A percentile compares a stretch with the other conserved stretches of the same genome.
phyloP scores from a whole-genome alignment of 2,888 invertebrate species.

The Drosophila testacea region DNA sequence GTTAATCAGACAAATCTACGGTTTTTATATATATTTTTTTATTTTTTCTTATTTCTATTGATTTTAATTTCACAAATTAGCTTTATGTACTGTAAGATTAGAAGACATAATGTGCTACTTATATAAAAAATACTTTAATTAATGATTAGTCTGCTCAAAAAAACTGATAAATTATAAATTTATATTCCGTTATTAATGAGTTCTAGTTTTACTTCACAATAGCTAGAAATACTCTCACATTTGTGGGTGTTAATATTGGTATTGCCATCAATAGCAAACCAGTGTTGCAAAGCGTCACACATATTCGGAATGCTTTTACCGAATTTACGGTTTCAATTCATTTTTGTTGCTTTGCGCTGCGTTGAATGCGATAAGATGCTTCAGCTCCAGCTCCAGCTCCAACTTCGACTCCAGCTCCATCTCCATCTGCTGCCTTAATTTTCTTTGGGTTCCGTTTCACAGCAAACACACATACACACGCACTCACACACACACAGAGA shows the following conservation, averaged over 20 bases:
- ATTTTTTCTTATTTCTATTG: too few relatives aligned
- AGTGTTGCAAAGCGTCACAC: conserved; percentile 7
- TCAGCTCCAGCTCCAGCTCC: background rate
- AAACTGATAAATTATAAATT: too few relatives aligned
- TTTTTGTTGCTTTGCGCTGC: conserved; percentile 38
- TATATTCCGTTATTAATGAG: too few relatives aligned
- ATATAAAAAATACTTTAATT: background rate
- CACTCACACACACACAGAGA: conserved; percentile 3
- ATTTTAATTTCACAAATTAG: too few relatives aligned
- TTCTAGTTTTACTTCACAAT: too few relatives aligned
- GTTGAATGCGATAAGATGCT: conserved; percentile 49
- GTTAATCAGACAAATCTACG: too few relatives aligned
- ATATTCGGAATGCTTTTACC: background rate
- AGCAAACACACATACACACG: conserved; percentile 7
- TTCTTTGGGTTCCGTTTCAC: conserved; percentile 28
- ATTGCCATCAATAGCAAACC: background rate
- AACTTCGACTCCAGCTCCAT: background rate
- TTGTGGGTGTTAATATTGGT: background rate
- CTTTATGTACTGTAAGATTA: too few relatives aligned
- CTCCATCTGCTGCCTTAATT: conserved; percentile 35
- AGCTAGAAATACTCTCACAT: too few relatives aligned
- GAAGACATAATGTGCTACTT: too few relatives aligned
- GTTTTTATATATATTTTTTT: too few relatives aligned
- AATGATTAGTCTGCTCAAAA: background rate
- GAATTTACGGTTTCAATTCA: conserved; percentile 16